These are phyloP conservation scores for Rallus crepitans DNA, from an alignment of 2,797 vertebrate genomes.

Conservation along the genomic window DNA sequence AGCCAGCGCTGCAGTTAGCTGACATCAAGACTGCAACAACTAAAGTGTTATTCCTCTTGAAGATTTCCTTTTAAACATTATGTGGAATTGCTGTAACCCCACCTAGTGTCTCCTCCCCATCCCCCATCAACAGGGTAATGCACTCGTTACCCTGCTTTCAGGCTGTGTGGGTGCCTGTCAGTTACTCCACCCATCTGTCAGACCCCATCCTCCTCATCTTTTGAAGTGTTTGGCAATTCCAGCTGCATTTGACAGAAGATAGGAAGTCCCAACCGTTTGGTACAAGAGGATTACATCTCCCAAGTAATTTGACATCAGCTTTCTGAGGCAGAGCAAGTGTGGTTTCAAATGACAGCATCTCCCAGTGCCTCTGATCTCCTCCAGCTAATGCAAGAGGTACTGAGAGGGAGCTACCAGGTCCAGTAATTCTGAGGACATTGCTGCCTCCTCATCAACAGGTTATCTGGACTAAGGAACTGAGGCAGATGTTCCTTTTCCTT, in stretches of 20 bases:
- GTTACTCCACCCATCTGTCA: not conserved
- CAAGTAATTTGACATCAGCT: not conserved
- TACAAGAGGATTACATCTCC: not conserved
- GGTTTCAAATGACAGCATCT: not conserved
- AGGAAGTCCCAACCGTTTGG: not conserved
- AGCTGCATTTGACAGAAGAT: not conserved
- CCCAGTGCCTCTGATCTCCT: not conserved
- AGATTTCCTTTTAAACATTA: not conserved
- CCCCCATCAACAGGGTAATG: rapidly evolving
- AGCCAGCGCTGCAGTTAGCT: not conserved
- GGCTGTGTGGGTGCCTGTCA: not conserved
- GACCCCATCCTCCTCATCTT: not conserved
- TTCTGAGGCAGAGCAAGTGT: not conserved
- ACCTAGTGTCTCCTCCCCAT: not conserved
- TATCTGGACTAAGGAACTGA: not conserved
- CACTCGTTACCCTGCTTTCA: not conserved
- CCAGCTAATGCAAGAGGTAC: not conserved
- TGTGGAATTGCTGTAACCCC: not conserved
- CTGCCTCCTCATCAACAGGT: not conserved
- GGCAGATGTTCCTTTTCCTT: not conserved
- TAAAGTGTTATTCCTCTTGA: not conserved
- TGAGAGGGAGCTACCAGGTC: not conserved
- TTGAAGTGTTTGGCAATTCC: not conserved
- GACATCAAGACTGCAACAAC: not conserved
- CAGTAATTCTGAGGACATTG: not conserved